phyloP scores from a whole-genome alignment of 2,797 vertebrate genomes.

The Rhyacichthys aspro region DNA sequence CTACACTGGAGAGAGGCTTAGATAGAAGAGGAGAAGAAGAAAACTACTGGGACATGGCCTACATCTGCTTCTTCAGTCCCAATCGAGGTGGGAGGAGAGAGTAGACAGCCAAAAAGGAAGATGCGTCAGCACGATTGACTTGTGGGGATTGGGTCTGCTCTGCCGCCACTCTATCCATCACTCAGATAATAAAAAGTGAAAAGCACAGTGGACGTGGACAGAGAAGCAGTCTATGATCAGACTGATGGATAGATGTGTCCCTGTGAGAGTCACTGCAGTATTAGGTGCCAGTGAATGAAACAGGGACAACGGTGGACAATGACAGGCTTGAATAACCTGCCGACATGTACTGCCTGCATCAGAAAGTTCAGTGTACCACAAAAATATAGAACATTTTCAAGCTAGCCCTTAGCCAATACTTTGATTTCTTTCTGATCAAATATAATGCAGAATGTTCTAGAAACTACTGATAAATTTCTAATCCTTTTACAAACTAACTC shows the following conservation, averaged over 20 bases:
- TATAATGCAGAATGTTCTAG: not conserved
- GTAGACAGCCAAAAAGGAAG: constrained; percentile 52
- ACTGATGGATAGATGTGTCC: constrained; percentile 64
- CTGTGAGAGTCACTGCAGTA: constrained; percentile 48
- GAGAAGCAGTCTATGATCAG: constrained; percentile 49
- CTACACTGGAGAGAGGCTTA: constrained; percentile 30
- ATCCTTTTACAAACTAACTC: constrained; percentile 30
- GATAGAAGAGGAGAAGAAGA: constrained; percentile 13
- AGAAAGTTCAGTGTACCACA: not conserved
- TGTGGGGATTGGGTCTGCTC: constrained; percentile 63
- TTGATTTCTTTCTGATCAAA: not conserved
- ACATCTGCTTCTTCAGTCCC: constrained; percentile 56
- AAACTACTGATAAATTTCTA: constrained; percentile 7
- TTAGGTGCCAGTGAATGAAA: constrained; percentile 51
- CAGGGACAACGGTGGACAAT: constrained; percentile 22
- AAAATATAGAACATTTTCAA: not conserved
- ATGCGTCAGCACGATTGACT: constrained; percentile 67
- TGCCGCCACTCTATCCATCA: constrained; percentile 67
- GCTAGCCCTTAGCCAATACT: not conserved
- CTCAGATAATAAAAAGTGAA: constrained; percentile 72
- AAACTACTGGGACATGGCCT: constrained; percentile 63
- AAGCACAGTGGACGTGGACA: constrained; percentile 52
- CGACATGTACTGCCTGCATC: constrained; percentile 9
- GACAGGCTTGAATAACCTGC: constrained; percentile 44
- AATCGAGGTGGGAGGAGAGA: constrained; percentile 41